Evolutionary conservation across 2,797 vertebrate genomes (phyloP), one percentile per base, ranked within the genome.

Genomic region (Hozukius guyotensis): DNA sequence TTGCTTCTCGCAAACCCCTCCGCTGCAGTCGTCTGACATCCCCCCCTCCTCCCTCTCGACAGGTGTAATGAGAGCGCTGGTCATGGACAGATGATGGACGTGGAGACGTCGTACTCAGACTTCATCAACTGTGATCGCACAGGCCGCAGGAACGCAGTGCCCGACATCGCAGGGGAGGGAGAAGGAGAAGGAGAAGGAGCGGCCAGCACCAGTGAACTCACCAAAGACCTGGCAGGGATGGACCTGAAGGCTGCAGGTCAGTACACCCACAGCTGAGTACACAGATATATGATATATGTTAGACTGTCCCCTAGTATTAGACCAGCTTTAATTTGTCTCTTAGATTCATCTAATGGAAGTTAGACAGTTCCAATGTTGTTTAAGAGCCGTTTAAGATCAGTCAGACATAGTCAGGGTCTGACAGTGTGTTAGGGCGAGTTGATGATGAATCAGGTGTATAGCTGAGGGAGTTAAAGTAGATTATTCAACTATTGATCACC

Each of bases 91-190:
- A 92, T 97, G 96, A 99, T 99, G 98, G 98, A 99, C 92, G 97
- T 98, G 86, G 98, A 98, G 96, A 95, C 97, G 94, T 97, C 97
- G 29, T 99, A 99, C 94, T 97, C 96, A 0, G 98, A 99, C 90
- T 99, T 99, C 84, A 99, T 99, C 91, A 96, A 96, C 95, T 99
- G 97, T 32, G 98, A 98, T 92, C 96, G 98, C 77, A 97, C 97
- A 0, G 98, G 99, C 80, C 97, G 99, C 84, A 97, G 99, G 95
- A 99, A 99, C 65, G 99, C 99, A 0, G 96, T 99, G 82, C 97
- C 97, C 0, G 97, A 99, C 95, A 98, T 99, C 92, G 87, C 95
- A 20, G 94, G 94, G 4, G 95, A 98, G 53, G 95, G 93, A 0
- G 84, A 82, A 52, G 95, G 93, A 0, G 84, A 82, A 52, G 95